phyloP scores from a whole-genome alignment of 92 coral and sea anemone species.

The Porites rus region DNA sequence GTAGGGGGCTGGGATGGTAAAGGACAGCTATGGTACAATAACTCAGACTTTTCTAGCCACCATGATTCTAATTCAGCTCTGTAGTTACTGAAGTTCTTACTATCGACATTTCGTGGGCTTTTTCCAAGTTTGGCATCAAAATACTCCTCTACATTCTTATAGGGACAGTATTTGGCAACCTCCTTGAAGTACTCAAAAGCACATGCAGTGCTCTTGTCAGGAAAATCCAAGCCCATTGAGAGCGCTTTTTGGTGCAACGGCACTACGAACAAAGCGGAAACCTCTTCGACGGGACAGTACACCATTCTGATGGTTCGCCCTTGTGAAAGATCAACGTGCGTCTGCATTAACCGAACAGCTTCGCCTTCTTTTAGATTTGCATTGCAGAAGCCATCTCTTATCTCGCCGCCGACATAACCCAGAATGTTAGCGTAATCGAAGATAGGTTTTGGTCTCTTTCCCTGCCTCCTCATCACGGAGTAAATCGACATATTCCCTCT shows the following conservation, averaged over 20 bases:
- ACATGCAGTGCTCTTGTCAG: slow-evolving; percentile 25
- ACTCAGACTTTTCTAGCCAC: slow-evolving; percentile 73
- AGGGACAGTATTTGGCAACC: slow-evolving; percentile 44
- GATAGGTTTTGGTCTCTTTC: slow-evolving; percentile 41
- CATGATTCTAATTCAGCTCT: slow-evolving; percentile 67
- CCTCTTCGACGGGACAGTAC: slow-evolving; percentile 67
- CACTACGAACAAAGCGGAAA: slow-evolving; percentile 54
- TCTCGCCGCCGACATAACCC: slow-evolving; percentile 67
- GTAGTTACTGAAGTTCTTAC: slow-evolving; percentile 13
- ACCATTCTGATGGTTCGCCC: slow-evolving; percentile 51
- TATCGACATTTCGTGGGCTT: slow-evolving; percentile 26
- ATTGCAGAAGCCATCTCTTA: slow-evolving; percentile 61
- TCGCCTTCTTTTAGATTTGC: slow-evolving; percentile 64
- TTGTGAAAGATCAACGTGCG: slow-evolving; percentile 49
- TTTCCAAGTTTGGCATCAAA: slow-evolving; percentile 51
- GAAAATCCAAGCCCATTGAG: slow-evolving; percentile 39
- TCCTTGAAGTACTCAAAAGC: slow-evolving; percentile 52
- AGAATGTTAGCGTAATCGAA: slow-evolving; percentile 61
- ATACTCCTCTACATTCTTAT: slow-evolving; percentile 42
- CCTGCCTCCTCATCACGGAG: slow-evolving; percentile 55
- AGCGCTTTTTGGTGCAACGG: slow-evolving; percentile 44
- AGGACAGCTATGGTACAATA: slow-evolving; percentile 50
- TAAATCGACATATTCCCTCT: slow-evolving; percentile 68
- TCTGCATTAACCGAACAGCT: slow-evolving; percentile 46
- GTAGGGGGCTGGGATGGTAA: slow-evolving; percentile 49